Percentiles rank a stretch among this genome's conserved stretches.
phyloP scores from a whole-genome alignment of 2,797 vertebrate genomes.

The Chrysolophus pictus region DNA sequence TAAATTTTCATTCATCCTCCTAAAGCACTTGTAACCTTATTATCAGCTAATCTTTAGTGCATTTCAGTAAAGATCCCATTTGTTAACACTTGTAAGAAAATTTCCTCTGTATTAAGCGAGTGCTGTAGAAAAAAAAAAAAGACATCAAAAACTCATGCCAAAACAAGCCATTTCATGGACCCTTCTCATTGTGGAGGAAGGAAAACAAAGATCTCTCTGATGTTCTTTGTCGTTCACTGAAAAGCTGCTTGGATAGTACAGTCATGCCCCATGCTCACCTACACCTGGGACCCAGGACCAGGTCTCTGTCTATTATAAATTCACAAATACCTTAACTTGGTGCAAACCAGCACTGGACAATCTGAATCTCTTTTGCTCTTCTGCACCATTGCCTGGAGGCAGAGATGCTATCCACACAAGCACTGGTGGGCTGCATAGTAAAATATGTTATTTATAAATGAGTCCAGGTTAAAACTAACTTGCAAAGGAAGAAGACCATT shows the following conservation, averaged over 20 bases:
- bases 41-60: not conserved
- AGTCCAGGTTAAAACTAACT: not conserved
- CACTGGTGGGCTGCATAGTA: not conserved
- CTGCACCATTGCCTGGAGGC: not conserved
- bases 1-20: not conserved
- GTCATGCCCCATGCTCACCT: not conserved
- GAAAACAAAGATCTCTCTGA: not conserved
- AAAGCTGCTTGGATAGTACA: not conserved
- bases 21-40: not conserved
- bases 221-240: too few species aligned
- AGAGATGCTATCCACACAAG: not conserved
- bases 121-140: not conserved
- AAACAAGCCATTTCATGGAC: not conserved
- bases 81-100: not conserved
- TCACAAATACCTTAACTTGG: not conserved
- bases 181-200: not conserved
- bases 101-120: not conserved
- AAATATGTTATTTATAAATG: not conserved
- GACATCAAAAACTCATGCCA: not conserved
- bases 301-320: not conserved
- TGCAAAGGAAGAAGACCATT: not conserved
- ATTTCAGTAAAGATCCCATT: not conserved
- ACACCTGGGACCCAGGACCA: not conserved
- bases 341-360: not conserved
- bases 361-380: not conserved